Percentiles rank a stretch among this genome's conserved stretches.
These are phyloP conservation scores for Penaeus chinensis DNA, from an alignment of 1,140 invertebrate species.

Conservation along the genomic window DNA sequence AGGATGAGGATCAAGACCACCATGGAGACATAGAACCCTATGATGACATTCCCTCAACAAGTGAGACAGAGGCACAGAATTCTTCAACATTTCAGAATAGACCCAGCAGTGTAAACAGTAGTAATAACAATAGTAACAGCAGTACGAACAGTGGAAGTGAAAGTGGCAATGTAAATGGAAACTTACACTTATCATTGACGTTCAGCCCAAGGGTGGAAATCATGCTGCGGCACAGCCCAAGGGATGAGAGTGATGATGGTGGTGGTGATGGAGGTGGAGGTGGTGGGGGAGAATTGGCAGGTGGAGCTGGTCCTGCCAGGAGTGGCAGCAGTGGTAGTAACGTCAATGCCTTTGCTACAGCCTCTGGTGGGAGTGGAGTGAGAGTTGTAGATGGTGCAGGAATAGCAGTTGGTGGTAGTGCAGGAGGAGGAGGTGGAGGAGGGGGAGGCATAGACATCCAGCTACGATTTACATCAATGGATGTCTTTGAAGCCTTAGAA, in stretches of 20 bases:
- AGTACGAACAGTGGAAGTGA: constrained; percentile 33
- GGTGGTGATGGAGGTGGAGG: constrained; percentile 32
- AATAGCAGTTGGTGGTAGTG: constrained; percentile 35
- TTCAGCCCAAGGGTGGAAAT: constrained; percentile 56
- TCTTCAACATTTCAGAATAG: constrained; percentile 32
- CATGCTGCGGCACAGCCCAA: constrained; percentile 44
- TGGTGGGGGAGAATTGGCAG: constrained; percentile 6
- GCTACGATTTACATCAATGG: constrained; percentile 52
- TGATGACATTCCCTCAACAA: constrained; percentile 48
- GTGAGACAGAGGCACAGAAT: constrained; percentile 46
- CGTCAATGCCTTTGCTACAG: constrained; percentile 4
- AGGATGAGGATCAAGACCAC: constrained; percentile 48
- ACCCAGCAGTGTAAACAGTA: constrained; percentile 14
- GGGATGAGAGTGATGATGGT: constrained; percentile 43
- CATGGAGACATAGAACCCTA: constrained; percentile 30
- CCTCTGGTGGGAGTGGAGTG: constrained; percentile 17
- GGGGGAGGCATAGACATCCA: constrained; percentile 51
- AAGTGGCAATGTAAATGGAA: constrained; percentile 49
- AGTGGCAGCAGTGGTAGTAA: constrained; percentile 20
- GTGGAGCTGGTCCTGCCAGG: constrained; percentile 7
- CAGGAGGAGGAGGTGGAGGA: constrained; percentile 34
- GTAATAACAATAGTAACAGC: constrained; percentile 27
- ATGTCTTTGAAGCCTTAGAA: constrained; percentile 57
- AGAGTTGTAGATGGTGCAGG: constrained; percentile 44
- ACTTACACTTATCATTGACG: constrained; percentile 39